Evolutionary conservation across 30 jellyfish, hydroid and myxozoan species (phyloP).

Genomic region (Cassiopea xamachana): DNA sequence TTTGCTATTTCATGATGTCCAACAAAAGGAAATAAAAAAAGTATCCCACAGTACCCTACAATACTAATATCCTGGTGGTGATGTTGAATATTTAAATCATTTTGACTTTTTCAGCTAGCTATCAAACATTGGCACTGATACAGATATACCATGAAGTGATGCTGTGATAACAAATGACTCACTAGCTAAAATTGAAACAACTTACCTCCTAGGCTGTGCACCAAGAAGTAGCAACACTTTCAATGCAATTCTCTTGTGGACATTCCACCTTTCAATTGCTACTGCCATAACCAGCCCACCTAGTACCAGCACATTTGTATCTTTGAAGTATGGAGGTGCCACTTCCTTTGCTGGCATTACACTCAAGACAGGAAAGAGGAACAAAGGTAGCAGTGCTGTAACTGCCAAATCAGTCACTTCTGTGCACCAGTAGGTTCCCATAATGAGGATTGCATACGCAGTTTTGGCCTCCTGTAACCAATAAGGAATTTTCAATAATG

Average conservation of each 20-base stretch:
- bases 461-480: conserved; percentile 85
- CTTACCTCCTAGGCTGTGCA: conserved; percentile 97
- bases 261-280: conserved; percentile 99
- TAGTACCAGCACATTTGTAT: conserved; percentile 87
- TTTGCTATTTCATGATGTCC: too few relatives aligned
- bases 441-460: conserved; percentile 82
- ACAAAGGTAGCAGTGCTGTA: conserved; percentile 91
- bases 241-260: conserved; percentile 94
- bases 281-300: conserved; percentile 97
- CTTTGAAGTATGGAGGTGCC: conserved; percentile 93
- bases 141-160: too few relatives aligned
- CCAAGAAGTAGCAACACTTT: conserved; percentile 88
- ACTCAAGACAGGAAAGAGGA: conserved; percentile 89
- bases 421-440: conserved; percentile 95
- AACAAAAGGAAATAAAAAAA: too few relatives aligned
- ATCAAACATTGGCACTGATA: too few relatives aligned
- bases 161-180: too few relatives aligned
- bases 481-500: neutral
- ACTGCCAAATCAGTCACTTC: conserved; percentile 97
- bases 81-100: too few relatives aligned
- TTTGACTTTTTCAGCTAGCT: too few relatives aligned
- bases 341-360: conserved; percentile 85
- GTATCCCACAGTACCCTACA: too few relatives aligned
- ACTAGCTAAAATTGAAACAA: too few relatives aligned
- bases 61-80: too few relatives aligned